phyloP scores from a whole-genome alignment of 2,113 vertebrate species.

The Emydocephalus ijimae region DNA sequence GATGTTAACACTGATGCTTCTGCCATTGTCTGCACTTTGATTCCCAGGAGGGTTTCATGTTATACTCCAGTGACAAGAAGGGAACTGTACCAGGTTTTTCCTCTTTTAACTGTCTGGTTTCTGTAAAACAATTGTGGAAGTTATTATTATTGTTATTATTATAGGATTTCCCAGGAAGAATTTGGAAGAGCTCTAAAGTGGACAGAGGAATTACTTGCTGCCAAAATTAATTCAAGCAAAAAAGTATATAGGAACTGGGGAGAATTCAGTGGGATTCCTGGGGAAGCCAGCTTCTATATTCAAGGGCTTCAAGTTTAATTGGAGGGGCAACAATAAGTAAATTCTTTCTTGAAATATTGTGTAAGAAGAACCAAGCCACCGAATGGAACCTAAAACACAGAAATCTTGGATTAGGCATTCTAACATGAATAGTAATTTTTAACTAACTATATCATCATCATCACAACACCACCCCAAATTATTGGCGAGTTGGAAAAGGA shows the following conservation, averaged over 20 bases:
- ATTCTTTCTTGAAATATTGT: neutral
- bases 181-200: neutral
- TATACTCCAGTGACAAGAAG: neutral
- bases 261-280: neutral
- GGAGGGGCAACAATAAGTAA: neutral
- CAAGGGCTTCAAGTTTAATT: neutral
- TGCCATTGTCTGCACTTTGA: neutral
- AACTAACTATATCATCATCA: neutral
- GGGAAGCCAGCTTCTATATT: neutral
- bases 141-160: neutral
- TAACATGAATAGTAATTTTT: neutral
- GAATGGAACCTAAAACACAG: neutral
- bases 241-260: neutral
- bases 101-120: neutral
- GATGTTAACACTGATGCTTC: neutral
- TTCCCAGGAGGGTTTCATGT: neutral
- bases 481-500: neutral
- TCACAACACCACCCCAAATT: neutral
- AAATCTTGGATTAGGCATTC: neutral
- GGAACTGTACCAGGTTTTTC: neutral
- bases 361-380: neutral
- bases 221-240: neutral
- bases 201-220: neutral
- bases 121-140: neutral
- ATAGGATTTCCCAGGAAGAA: neutral